A percentile compares a stretch with the other conserved stretches of the same genome.
Evolutionary conservation across 2,113 vertebrate species (phyloP).

Genomic region (Cyanoderma ruficeps): DNA sequence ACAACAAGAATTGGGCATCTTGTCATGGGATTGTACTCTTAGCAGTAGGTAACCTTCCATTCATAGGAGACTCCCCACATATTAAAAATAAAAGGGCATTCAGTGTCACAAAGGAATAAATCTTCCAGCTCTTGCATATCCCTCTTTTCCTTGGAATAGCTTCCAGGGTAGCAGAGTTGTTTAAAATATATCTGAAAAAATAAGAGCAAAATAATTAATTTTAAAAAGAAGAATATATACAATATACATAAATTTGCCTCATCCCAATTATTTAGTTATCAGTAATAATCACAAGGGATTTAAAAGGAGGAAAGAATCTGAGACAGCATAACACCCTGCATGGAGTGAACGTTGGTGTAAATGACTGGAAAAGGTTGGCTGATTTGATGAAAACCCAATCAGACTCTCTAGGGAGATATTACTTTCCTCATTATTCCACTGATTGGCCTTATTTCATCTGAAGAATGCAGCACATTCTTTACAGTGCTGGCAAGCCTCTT

Average conservation of each 20-base stretch:
- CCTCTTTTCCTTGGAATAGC: not conserved
- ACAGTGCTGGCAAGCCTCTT: conserved; percentile 78
- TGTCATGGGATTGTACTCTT: conserved; percentile 47
- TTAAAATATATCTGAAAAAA: conserved; percentile 34
- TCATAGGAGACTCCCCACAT: not conserved
- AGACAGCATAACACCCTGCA: conserved; percentile 69
- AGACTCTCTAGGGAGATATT: conserved; percentile 90
- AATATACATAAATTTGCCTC: conserved; percentile 44
- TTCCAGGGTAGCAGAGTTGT: not conserved
- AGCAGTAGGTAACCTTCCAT: conserved; percentile 58
- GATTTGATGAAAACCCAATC: conserved; percentile 89
- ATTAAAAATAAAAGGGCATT: conserved; percentile 55
- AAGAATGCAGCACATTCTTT: conserved; percentile 81
- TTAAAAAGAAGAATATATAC: conserved; percentile 27
- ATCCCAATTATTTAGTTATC: conserved; percentile 68
- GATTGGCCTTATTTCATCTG: conserved; percentile 92
- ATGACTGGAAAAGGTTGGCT: conserved; percentile 86
- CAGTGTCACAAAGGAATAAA: conserved; percentile 55
- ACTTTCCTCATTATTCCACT: conserved; percentile 91
- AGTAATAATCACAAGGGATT: conserved; percentile 71
- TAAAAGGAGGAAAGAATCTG: conserved; percentile 63
- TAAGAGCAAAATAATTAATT: conserved; percentile 43
- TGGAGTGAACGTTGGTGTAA: conserved; percentile 72
- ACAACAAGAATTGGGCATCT: conserved; percentile 55
- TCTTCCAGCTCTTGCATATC: not conserved